Percentiles rank a stretch among this genome's conserved stretches.
phyloP scores from a whole-genome alignment of 1,140 invertebrate genomes.

The Drosophila malerkotliana region DNA sequence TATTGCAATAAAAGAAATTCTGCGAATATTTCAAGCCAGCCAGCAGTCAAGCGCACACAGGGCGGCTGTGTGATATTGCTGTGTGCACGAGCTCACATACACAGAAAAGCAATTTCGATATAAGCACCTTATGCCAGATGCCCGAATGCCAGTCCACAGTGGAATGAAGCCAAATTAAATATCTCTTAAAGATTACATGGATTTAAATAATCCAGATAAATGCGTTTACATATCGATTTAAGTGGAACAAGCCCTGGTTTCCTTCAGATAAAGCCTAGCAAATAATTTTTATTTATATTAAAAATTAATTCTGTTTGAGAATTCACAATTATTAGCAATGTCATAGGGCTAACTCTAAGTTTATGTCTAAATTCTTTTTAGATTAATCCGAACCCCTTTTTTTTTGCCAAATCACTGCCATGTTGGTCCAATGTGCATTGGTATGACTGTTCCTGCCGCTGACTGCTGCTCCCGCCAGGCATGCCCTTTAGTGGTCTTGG shows the following conservation, averaged over 20 bases:
- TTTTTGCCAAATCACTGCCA: neutral
- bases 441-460: constrained; percentile 30
- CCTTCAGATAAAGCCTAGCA: neutral
- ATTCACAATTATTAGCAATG: too few relatives aligned
- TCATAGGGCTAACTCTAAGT: neutral
- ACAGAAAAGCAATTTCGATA: constrained; percentile 68
- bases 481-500: constrained; percentile 58
- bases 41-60: constrained; percentile 51
- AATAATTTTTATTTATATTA: neutral
- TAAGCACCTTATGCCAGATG: constrained; percentile 71
- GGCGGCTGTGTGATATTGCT: constrained; percentile 59
- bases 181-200: neutral
- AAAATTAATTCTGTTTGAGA: too few relatives aligned
- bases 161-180: constrained; percentile 5
- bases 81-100: constrained; percentile 29
- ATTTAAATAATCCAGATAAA: constrained; percentile 5
- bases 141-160: constrained; percentile 34
- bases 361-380: neutral
- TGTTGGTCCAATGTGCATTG: constrained; percentile 54
- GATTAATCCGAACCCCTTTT: neutral
- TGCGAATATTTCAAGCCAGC: constrained; percentile 72
- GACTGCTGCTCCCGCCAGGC: constrained; percentile 43
- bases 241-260: neutral
- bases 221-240: neutral
- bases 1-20: constrained; percentile 75